These are phyloP conservation scores for Neoarius graeffei DNA, from an alignment of 2,113 vertebrate species.

Conservation along the genomic window DNA sequence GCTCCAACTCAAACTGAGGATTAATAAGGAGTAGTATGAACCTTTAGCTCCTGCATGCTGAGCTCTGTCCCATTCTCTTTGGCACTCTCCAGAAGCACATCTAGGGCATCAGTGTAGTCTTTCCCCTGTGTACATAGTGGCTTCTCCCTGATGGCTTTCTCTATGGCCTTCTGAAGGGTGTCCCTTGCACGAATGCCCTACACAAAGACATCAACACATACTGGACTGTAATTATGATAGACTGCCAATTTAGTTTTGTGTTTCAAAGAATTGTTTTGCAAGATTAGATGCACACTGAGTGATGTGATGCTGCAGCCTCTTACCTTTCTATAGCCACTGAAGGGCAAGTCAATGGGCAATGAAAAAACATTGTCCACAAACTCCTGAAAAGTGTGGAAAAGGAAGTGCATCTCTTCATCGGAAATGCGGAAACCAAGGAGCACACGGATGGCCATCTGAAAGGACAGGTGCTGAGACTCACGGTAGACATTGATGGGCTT, in stretches of 20 bases:
- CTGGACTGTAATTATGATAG: background rate
- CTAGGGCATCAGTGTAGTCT: conserved; percentile 89
- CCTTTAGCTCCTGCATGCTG: conserved; percentile 98
- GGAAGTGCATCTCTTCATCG: conserved; percentile 85
- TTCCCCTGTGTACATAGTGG: conserved; percentile 88
- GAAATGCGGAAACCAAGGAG: conserved; percentile 92
- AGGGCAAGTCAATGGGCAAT: conserved; percentile 92
- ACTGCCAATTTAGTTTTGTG: background rate
- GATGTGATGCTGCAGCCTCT: conserved; percentile 38
- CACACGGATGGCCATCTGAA: conserved; percentile 93
- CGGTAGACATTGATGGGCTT: conserved; percentile 95
- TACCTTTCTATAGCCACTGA: conserved; percentile 93
- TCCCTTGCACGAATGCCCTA: conserved; percentile 94
- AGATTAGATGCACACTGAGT: background rate
- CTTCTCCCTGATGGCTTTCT: conserved; percentile 95
- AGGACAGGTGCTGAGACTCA: conserved; percentile 90
- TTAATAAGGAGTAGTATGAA: conserved; percentile 54
- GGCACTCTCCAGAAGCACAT: conserved; percentile 93
- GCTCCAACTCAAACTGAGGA: background rate
- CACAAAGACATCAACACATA: background rate
- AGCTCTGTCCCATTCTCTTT: conserved; percentile 92
- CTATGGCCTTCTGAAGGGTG: conserved; percentile 85
- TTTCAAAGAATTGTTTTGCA: background rate
- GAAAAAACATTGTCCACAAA: conserved; percentile 98
- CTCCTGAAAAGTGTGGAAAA: conserved; percentile 93